Conservation (phyloP, 2,888 invertebrate species). For the Mactromeris polynyma region DNA sequence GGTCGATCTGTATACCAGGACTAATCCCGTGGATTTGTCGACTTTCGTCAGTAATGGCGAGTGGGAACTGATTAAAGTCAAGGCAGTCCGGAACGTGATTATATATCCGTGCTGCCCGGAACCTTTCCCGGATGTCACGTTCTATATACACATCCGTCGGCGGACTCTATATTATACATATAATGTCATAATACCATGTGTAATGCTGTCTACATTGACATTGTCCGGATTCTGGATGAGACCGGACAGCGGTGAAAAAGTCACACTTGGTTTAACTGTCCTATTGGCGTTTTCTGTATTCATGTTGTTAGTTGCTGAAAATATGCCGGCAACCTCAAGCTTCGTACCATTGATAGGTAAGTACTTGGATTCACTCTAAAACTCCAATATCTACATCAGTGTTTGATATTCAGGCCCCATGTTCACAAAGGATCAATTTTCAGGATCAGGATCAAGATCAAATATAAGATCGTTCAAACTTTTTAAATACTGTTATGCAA, state of each 20-base stretch:
- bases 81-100: constrained; percentile 83
- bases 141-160: constrained; percentile 88
- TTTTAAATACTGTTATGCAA: no score
- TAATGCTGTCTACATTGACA: constrained; percentile 87
- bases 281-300: constrained; percentile 87
- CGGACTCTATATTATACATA: constrained; percentile 86
- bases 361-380: no score
- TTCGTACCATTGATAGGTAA: constrained; percentile 88
- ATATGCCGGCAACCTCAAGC: constrained; percentile 88
- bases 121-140: constrained; percentile 87
- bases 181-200: constrained; percentile 87
- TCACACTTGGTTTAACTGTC: constrained; percentile 87
- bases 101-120: constrained; percentile 85
- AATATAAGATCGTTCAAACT: no score
- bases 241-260: constrained; percentile 87
- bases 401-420: no score
- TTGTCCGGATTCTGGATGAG: constrained; percentile 88
- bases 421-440: no score
- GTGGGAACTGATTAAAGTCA: constrained; percentile 83
- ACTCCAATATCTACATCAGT: no score
- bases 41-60: constrained; percentile 86
- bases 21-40: constrained; percentile 82
- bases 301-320: constrained; percentile 87
- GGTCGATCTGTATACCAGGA: constrained; percentile 83
- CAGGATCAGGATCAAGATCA: no score